Base-by-base conservation (phyloP, 2,113 vertebrate genomes). In the Chaetodon trifascialis region DNA sequence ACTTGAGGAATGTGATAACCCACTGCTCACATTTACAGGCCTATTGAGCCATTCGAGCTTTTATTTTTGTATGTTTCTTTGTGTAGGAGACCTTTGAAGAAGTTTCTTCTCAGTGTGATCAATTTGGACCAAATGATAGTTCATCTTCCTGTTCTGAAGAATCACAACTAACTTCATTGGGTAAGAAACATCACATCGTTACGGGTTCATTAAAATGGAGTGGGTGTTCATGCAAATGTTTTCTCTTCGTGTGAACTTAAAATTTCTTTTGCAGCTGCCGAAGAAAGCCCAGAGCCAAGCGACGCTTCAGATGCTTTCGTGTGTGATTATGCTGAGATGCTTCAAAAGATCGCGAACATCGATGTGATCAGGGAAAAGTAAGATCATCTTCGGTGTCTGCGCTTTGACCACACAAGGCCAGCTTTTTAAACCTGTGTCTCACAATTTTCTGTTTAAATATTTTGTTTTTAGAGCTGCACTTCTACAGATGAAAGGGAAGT, bases 361-460 rank as follows among this genome's bases (percentile, higher is more conserved):
- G 40, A 80, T 11, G 14, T 84, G 7, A 73, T 76, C 34, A 79
- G 11, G 11, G 54, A 88, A 70, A 86, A 82, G 89, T 86, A 76
- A 44, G 86, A 74, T 46, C 0, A 23, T 40, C 23, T 11, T 30
- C 23, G 5, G 1, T 10, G 15, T 34, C 25, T 21, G 11, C 15
- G 11, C 42, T 44, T 67, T 46, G 0, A 21, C 55, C n/a, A 16
- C 4, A 19, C 0, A 4, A 47, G 2, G 2, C 6, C 19, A 2
- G 2, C 12, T 63, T 40, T 55, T 44, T 55, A 55, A 76, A 30
- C 7, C 30, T n/a, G 30, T 17, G 12, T 38, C 14, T 51, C 49
- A n/a, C 8, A 5, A 17, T 9, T 4, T n/a, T 52, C 49, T 16
- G 25, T 40, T 55, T 56, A 23, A n/a, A n/a, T 12, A 19, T n/a